These are phyloP conservation scores for Ochotona curzoniae DNA, from an alignment of 2,113 vertebrate species.

Conservation along the genomic window DNA sequence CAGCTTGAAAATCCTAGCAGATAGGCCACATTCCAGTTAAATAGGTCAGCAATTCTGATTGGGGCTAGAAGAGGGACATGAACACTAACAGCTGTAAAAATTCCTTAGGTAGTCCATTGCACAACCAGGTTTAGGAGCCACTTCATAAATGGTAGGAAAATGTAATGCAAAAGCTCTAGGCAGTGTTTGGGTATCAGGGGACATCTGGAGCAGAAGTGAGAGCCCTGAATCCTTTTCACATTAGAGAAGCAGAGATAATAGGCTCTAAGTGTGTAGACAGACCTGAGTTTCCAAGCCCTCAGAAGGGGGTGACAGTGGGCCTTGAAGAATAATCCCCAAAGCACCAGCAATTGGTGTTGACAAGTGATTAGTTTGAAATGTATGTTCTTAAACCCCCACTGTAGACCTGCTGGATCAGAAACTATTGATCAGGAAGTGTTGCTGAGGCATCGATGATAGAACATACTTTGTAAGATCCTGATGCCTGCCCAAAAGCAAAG, in stretches of 20 bases:
- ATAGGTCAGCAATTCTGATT: not conserved
- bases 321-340: not conserved
- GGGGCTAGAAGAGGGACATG: not conserved
- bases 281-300: not conserved
- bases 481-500: not conserved
- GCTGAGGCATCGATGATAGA: not conserved
- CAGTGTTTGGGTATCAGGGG: not conserved
- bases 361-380: not conserved
- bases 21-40: not conserved
- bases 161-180: not conserved
- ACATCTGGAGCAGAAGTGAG: not conserved
- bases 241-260: not conserved
- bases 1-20: not conserved
- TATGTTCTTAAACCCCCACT: not conserved
- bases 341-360: not conserved
- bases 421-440: not conserved
- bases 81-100: not conserved
- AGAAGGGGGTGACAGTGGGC: not conserved
- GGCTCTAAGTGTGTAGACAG: not conserved
- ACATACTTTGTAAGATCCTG: fast-evolving
- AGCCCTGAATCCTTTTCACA: not conserved
- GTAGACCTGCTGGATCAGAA: not conserved
- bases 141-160: not conserved
- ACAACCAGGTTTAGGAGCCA: not conserved
- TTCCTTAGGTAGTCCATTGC: not conserved